Conservation (phyloP, 2,888 invertebrate species). For the Drosophila affinis region DNA sequence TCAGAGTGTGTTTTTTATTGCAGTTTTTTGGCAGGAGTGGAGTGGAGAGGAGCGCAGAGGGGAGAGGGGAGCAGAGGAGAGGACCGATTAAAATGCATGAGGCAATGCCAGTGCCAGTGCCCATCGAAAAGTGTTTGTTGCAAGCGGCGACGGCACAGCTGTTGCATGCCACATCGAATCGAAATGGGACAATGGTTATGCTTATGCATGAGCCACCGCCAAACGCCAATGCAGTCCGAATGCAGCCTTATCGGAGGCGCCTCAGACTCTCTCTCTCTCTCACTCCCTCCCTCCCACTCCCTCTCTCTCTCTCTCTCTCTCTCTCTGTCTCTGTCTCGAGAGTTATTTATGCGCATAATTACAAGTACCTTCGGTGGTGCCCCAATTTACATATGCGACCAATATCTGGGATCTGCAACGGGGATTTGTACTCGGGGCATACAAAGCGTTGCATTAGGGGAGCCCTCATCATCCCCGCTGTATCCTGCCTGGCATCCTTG, state of each 20-base stretch:
- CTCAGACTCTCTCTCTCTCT: constrained; percentile 17
- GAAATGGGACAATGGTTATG: constrained; percentile 61
- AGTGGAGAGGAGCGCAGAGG: constrained; percentile 9
- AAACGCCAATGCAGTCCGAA: constrained; percentile 27
- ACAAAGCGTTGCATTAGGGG: constrained; percentile 60
- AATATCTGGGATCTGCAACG: constrained; percentile 39
- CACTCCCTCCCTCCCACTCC: constrained; percentile 13
- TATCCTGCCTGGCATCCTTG: too few species aligned
- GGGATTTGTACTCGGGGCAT: constrained; percentile 60
- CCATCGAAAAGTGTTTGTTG: constrained; percentile 54
- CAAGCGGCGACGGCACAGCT: constrained; percentile 50
- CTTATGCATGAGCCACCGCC: constrained; percentile 67
- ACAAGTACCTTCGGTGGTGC: constrained; percentile 34
- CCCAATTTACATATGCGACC: constrained; percentile 70
- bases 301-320: constrained; percentile 18
- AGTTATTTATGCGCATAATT: constrained; percentile 76
- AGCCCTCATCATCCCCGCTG: background rate
- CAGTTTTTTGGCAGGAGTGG: constrained; percentile 24
- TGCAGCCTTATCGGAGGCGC: constrained; percentile 21
- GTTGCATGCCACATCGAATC: constrained; percentile 75
- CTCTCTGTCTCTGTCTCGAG: constrained; percentile 27
- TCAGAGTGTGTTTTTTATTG: constrained; percentile 16
- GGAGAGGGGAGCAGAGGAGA: constrained; percentile 42
- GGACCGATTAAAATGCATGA: constrained; percentile 63
- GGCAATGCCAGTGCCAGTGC: constrained; percentile 19